A percentile compares a stretch with the other conserved stretches of the same genome.
phyloP scores from a whole-genome alignment of 2,888 invertebrate species.

The Patella pellucida region DNA sequence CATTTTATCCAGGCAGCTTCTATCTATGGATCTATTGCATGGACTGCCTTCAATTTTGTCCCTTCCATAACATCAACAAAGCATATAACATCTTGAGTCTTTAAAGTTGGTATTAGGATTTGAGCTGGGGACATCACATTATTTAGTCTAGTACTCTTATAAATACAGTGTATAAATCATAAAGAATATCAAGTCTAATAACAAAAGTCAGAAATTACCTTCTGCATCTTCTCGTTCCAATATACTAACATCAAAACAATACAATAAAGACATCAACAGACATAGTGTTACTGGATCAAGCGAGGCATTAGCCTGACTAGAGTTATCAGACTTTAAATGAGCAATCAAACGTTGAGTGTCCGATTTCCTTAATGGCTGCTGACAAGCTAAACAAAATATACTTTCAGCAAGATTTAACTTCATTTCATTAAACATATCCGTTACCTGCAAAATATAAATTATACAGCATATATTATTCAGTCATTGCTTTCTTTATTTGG shows the following conservation, averaged over 20 bases:
- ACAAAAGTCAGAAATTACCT: slow-evolving; percentile 48
- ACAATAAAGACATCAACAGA: slow-evolving; percentile 85
- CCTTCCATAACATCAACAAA: too few species aligned
- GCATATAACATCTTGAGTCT: too few species aligned
- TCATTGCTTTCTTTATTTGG: too few species aligned
- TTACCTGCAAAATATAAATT: slow-evolving; percentile 61
- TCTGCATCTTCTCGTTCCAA: slow-evolving; percentile 73
- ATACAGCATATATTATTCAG: too few species aligned
- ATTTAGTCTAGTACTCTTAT: too few species aligned
- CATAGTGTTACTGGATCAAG: slow-evolving; percentile 85
- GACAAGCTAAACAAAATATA: slow-evolving; percentile 83
- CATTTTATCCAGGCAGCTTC: too few species aligned
- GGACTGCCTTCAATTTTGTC: too few species aligned
- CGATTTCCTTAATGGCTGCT: slow-evolving; percentile 81
- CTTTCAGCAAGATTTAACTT: slow-evolving; percentile 81
- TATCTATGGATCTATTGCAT: too few species aligned
- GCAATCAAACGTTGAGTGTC: slow-evolving; percentile 75
- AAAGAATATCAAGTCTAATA: not conserved
- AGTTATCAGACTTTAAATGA: slow-evolving; percentile 55
- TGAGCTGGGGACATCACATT: too few species aligned
- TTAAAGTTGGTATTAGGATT: too few species aligned
- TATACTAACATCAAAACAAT: slow-evolving; percentile 86
- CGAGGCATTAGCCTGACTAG: slow-evolving; percentile 76
- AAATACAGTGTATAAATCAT: not conserved
- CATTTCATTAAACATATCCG: slow-evolving; percentile 83